These are phyloP conservation scores for Danionella dracula DNA, from an alignment of 2,797 vertebrate species.

Conservation along the genomic window DNA sequence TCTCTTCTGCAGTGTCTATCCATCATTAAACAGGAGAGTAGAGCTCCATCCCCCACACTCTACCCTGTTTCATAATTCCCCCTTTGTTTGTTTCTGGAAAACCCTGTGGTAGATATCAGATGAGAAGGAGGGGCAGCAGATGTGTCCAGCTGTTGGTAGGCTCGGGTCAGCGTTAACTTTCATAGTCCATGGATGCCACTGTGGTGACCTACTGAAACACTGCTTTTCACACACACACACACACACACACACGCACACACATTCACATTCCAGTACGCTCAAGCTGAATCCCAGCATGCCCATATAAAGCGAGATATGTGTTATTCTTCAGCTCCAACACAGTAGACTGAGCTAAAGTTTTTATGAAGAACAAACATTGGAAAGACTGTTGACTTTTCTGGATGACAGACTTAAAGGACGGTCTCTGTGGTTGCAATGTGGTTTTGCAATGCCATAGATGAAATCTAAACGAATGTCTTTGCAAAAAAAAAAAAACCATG, in stretches of 20 bases:
- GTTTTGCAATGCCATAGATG: too few species aligned
- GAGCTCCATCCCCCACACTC: conserved; percentile 12
- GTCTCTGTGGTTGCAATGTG: too few species aligned
- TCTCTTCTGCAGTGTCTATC: not conserved
- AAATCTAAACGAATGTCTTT: too few species aligned
- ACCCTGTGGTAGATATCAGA: not conserved
- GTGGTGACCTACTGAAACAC: conserved; percentile 35
- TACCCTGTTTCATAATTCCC: not conserved
- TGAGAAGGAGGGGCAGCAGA: conserved; percentile 28
- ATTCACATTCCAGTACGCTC: conserved; percentile 28
- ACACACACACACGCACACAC: conserved; percentile 8
- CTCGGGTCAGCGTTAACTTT: conserved; percentile 22
- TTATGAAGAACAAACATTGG: not conserved
- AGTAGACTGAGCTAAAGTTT: not conserved
- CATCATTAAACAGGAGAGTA: not conserved
- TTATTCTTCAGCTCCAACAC: not conserved
- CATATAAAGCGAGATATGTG: conserved; percentile 22
- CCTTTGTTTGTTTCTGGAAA: conserved; percentile 33
- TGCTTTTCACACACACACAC: not conserved
- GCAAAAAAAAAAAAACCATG: too few species aligned
- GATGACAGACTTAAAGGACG: not conserved
- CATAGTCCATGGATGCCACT: conserved; percentile 49
- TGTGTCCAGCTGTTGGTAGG: conserved; percentile 44
- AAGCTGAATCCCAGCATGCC: conserved; percentile 5
- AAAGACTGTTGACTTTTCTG: not conserved